phyloP scores from a whole-genome alignment of 53 echinoderm and acorn worm species.

The Patiria pectinifera region DNA sequence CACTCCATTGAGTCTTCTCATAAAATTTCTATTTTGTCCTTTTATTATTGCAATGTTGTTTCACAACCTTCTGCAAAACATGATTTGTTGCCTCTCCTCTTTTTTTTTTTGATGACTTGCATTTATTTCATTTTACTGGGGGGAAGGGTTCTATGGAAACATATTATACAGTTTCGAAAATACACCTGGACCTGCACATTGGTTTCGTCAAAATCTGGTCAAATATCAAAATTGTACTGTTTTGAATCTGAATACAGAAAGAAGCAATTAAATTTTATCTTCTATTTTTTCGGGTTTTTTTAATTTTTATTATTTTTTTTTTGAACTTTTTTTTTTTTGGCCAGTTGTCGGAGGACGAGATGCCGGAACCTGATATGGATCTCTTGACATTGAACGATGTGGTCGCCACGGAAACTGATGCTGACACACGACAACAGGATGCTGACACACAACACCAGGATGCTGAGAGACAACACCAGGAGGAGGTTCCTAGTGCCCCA shows the following conservation, averaged over 20 bases:
- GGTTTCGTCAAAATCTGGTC: too few relatives aligned
- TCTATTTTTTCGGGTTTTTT: neutral
- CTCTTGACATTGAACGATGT: constrained; percentile 36
- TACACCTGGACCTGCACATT: too few relatives aligned
- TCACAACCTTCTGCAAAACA: too few relatives aligned
- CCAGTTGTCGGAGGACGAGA: neutral
- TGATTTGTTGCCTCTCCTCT: too few relatives aligned
- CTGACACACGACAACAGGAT: neutral
- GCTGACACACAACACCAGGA: neutral
- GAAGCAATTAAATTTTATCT: neutral
- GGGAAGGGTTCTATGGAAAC: too few relatives aligned
- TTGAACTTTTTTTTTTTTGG: neutral
- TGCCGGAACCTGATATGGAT: neutral
- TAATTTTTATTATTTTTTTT: neutral
- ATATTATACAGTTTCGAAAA: too few relatives aligned
- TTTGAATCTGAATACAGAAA: neutral
- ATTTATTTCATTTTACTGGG: too few relatives aligned
- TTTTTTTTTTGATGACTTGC: too few relatives aligned
- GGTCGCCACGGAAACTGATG: constrained; percentile 3
- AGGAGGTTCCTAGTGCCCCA: neutral
- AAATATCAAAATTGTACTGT: neutral
- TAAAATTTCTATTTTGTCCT: too few relatives aligned
- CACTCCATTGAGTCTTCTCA: too few relatives aligned
- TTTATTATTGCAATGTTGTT: too few relatives aligned
- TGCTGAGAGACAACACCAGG: neutral